phyloP scores from a whole-genome alignment of 23 tunicate genomes.

The Phallusia fumigata region DNA sequence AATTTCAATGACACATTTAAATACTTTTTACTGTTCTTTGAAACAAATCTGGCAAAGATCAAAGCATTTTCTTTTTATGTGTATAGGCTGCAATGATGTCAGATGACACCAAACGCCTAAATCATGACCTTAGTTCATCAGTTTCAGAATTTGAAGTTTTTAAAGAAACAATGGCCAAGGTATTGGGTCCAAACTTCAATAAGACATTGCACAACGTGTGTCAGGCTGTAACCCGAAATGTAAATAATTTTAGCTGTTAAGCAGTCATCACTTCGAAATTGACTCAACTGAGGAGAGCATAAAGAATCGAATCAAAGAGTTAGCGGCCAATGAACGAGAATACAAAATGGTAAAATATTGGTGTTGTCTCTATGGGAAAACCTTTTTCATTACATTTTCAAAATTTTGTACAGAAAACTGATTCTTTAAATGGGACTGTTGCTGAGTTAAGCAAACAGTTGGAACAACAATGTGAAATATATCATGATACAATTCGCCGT shows the following conservation, averaged over 20 bases:
- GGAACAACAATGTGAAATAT: constrained; percentile 85
- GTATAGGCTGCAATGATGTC: constrained; percentile 47
- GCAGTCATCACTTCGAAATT: constrained; percentile 75
- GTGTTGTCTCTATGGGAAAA: no score
- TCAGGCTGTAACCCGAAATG: neutral
- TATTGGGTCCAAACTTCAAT: neutral
- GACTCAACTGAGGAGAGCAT: constrained; percentile 72
- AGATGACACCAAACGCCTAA: constrained; percentile 65
- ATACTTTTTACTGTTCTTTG: no score
- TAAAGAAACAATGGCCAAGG: constrained; percentile 78
- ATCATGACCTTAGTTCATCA: constrained; percentile 54
- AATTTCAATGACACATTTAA: no score
- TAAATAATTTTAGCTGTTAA: constrained; percentile 41
- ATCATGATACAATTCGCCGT: constrained; percentile 76
- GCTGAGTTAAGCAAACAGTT: constrained; percentile 55
- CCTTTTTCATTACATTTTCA: neutral
- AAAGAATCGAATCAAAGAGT: constrained; percentile 63
- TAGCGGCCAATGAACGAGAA: constrained; percentile 55
- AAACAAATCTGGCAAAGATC: no score
- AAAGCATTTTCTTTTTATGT: neutral
- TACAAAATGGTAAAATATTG: constrained; percentile 48
- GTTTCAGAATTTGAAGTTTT: constrained; percentile 70
- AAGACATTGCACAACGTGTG: no score
- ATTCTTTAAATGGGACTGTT: constrained; percentile 50
- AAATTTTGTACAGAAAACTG: constrained; percentile 49